These are phyloP conservation scores for Grus americana DNA, from an alignment of 2,113 vertebrate species.

Conservation along the genomic window DNA sequence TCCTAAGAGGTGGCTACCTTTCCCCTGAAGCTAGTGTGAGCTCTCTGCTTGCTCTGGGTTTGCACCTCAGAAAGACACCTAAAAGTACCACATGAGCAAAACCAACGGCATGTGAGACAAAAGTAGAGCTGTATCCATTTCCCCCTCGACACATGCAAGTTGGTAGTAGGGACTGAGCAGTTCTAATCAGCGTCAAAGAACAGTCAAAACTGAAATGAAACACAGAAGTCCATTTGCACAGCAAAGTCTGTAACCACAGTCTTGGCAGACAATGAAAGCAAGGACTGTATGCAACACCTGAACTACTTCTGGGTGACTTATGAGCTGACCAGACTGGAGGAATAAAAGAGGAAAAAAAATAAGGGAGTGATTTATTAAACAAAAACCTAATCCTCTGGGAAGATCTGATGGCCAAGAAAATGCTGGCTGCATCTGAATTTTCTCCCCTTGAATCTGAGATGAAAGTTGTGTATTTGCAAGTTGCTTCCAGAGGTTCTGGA, in stretches of 20 bases:
- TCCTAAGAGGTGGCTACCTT: background rate
- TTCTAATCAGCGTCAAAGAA: background rate
- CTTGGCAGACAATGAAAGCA: background rate
- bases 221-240: background rate
- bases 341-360: rapidly evolving
- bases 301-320: background rate
- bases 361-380: background rate
- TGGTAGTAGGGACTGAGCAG: background rate
- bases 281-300: background rate
- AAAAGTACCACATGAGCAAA: background rate
- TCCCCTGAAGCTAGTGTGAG: background rate
- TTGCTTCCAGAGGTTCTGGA: background rate
- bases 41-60: background rate
- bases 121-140: background rate
- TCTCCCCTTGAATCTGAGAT: background rate
- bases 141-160: background rate
- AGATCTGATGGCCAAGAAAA: background rate
- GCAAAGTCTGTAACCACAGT: background rate
- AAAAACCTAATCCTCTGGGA: background rate
- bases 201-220: background rate
- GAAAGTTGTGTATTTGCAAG: background rate
- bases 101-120: background rate
- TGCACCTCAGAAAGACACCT: background rate
- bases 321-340: background rate
- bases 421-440: conserved; percentile 11